Evolutionary conservation across 2,797 vertebrate species (phyloP), one percentile per base, ranked within the genome.

Genomic region (Parauchenoglanis punctatus): DNA sequence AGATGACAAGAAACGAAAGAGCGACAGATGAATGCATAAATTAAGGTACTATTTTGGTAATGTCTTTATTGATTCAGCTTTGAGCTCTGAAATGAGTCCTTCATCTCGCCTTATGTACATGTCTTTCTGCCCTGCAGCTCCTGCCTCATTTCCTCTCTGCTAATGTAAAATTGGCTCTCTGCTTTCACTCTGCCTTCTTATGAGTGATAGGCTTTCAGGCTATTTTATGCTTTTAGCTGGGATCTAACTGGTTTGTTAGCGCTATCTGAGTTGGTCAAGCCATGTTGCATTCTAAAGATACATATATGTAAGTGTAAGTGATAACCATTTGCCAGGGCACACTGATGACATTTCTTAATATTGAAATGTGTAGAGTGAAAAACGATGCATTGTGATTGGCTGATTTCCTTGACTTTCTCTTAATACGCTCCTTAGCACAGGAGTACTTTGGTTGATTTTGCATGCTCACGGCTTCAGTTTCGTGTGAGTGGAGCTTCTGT

Each of bases 21-120:
- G 61, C 65, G 56, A 63, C 15, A 84, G 82, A 81, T 20, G 77
- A 63, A 73, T 23, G 25, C 82, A 78, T 85, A 87, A 61, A 88
- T 81, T 80, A 46, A 89, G 81, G 73, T 83, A 87, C 83, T 82
- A 82, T 87, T 90, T 88, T 68, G 61, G 70, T 90, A 85, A 84
- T 84, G 73, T 83, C 81, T 81, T 85, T 88, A 89, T 89, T 87
- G 76, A 89, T 89, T 85, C 56, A 77, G 86, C 84, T 84, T 75
- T 86, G 70, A 88, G 85, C 35, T 89, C 81, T 86, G 46, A 87
- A 90, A 89, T 86, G 18, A 91, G 82, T 89, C 88, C 81, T 70
- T 67, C 3, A 0, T 86, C 70, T 85, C 49, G 46, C 72, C 40
- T 56, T 46, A 20, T 76, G 77, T 87, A 63, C 65, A 52, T 73